Conservation (phyloP, 2,797 vertebrate genomes). For the Alca torda region DNA sequence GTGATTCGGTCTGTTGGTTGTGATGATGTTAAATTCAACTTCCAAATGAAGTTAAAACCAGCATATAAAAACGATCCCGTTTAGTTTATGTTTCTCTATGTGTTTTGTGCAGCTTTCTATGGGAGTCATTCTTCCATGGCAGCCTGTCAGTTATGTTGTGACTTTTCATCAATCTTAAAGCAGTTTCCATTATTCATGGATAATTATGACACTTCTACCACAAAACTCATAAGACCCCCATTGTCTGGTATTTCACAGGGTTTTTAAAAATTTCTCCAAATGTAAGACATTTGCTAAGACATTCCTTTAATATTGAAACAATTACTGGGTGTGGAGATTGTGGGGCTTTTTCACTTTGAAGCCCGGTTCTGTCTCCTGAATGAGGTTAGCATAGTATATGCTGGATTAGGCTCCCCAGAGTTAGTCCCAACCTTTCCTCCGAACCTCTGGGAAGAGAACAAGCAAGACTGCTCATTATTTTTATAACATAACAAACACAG, state of each 20-base stretch:
- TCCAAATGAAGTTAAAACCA: neutral
- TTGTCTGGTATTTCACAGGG: neutral
- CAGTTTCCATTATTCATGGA: neutral
- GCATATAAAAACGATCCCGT: neutral
- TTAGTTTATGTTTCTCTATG: neutral
- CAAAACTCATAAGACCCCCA: neutral
- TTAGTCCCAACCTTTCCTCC: neutral
- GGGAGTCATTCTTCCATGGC: neutral
- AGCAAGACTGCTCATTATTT: neutral
- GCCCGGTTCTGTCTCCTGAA: neutral
- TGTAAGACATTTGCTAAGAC: neutral
- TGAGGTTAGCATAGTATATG: neutral
- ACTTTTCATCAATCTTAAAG: neutral
- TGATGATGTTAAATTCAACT: neutral
- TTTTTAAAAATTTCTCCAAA: neutral
- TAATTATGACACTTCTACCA: neutral
- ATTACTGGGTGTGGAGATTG: neutral
- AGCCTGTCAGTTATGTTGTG: neutral
- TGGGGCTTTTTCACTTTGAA: neutral
- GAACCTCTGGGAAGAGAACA: slow-evolving; percentile 4
- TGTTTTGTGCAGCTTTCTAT: neutral
- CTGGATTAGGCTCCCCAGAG: neutral
- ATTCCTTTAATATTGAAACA: neutral
- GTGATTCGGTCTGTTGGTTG: neutral
- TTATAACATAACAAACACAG: neutral